phyloP scores from a whole-genome alignment of 2,113 vertebrate genomes.

The Eonycteris spelaea region DNA sequence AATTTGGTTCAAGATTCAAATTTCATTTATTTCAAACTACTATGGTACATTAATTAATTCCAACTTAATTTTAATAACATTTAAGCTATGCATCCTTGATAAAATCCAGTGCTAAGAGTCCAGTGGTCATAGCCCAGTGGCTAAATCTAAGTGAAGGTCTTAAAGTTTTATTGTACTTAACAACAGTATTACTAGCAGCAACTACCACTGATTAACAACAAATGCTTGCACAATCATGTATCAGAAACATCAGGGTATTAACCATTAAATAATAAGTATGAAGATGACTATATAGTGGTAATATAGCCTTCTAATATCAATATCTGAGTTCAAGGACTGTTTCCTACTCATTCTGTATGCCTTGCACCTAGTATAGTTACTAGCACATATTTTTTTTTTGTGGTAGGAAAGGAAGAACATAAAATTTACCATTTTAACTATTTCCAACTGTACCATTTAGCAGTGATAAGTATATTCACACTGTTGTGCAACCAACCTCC shows the following conservation, averaged over 20 bases:
- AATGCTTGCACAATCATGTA: neutral
- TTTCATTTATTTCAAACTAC: constrained; percentile 24
- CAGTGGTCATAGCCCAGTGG: neutral
- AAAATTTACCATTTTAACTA: neutral
- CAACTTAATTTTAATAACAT: constrained; percentile 25
- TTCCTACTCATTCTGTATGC: neutral
- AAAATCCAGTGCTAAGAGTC: neutral
- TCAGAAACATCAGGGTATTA: neutral
- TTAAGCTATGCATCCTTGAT: neutral
- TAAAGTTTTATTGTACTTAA: neutral
- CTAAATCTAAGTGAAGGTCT: neutral
- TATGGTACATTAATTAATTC: neutral
- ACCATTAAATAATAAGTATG: neutral
- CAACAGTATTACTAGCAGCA: neutral
- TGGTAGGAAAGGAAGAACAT: neutral
- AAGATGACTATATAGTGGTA: neutral
- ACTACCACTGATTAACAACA: neutral
- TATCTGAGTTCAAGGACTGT: neutral
- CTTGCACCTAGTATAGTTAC: neutral
- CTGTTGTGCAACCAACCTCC: neutral
- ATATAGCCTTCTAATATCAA: neutral
- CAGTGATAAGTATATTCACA: neutral
- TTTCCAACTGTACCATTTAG: neutral
- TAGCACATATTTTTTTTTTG: neutral
- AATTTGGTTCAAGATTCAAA: neutral